Base-by-base conservation (phyloP, 2,113 vertebrate genomes). In the Nycticorax nycticorax region DNA sequence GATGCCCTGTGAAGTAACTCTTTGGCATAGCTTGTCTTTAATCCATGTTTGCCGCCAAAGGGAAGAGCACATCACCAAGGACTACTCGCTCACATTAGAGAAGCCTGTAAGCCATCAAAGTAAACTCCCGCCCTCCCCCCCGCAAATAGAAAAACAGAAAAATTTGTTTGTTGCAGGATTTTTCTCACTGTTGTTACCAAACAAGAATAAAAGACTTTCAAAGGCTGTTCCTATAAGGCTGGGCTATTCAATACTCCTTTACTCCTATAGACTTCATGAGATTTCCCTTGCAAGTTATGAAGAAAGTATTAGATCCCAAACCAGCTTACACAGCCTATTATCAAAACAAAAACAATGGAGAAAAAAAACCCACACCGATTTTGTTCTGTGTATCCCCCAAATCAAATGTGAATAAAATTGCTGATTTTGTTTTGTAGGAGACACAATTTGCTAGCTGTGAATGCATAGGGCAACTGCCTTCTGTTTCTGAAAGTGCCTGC, bases 401-500 rank as follows among this genome's bases (percentile, higher is more conserved):
- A 77, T 71, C 12, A 71, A 22, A 47, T 83, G 28, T 57, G 24
- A 91, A 83, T 67, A 91, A 89, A 85, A 75, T 55, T 56, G 33
- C 23, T 9, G 7, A 43, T 63, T 87, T 91, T 89, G 30, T 89
- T 92, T 96, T 79, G 69, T 68, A 76, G 27, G 33, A 87, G 60
- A 82, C 30, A 48, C 1, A 1, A 47, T 88, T 91, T 93, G 4
- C 39, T 64, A 82, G 27, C 50, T 82, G 66, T 64, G 62, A 89
- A 85, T 53, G 24, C 45, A 39, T 43, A 76, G 66, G 92, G 69
- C 77, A 95, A 91, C 48, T 69, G 74, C 30, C 43, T 95, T 53
- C 56, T n/a, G 7, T 60, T 89, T 79, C 81, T 88, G 39, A 85
- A 88, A 94, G 48, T 76, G 87, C 66, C 74, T 79, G 66, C 23